phyloP scores from a whole-genome alignment of 2,888 invertebrate species.

The Lucinisca nassula region DNA sequence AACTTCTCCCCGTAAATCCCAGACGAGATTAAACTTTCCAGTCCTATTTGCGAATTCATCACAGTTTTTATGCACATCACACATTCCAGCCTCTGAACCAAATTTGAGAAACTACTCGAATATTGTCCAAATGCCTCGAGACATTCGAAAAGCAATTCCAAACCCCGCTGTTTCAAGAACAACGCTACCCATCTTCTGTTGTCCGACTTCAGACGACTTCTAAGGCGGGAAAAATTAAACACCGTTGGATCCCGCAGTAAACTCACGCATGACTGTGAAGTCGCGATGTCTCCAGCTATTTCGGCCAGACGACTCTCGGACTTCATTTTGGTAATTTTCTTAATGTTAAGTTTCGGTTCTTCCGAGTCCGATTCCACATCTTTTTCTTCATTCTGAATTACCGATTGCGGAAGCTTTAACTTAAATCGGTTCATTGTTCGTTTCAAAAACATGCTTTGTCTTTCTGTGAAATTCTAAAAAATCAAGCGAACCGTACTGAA shows the following conservation, averaged over 20 bases:
- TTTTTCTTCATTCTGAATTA: background rate
- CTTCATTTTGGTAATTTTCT: slow-evolving; percentile 24
- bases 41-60: slow-evolving; percentile 97
- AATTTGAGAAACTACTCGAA: slow-evolving; percentile 73
- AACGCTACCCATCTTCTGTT: slow-evolving; percentile 82
- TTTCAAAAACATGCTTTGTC: background rate
- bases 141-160: slow-evolving; percentile 83
- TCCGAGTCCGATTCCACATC: background rate
- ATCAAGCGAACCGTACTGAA: too few relatives aligned
- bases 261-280: slow-evolving; percentile 77
- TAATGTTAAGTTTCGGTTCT: background rate
- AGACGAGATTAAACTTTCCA: slow-evolving; percentile 98
- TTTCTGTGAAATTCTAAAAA: background rate
- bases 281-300: slow-evolving; percentile 73
- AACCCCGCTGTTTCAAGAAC: slow-evolving; percentile 82
- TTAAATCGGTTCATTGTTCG: background rate
- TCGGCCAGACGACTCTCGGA: slow-evolving; percentile 76
- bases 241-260: slow-evolving; percentile 79
- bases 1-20: slow-evolving; percentile 97
- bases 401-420: background rate
- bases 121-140: slow-evolving; percentile 73
- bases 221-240: slow-evolving; percentile 81
- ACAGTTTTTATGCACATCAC: slow-evolving; percentile 84
- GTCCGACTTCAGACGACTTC: slow-evolving; percentile 79
- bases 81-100: slow-evolving; percentile 83